Evolutionary conservation across 2,797 vertebrate species (phyloP).

Genomic region (Labeo calbasu): DNA sequence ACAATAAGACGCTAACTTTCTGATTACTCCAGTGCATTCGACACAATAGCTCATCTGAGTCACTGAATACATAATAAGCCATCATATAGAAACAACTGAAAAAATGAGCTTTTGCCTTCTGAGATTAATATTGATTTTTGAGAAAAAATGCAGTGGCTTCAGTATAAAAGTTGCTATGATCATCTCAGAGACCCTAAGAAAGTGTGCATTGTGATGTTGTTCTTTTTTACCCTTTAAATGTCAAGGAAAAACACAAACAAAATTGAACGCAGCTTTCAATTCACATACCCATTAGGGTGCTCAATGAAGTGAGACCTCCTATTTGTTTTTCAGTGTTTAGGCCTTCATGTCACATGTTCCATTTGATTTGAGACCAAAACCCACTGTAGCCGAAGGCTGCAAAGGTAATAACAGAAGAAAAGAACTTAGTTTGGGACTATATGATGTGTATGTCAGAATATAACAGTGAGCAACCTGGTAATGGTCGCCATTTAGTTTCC

Average conservation of each 20-base stretch:
- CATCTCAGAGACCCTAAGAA: constrained; percentile 44
- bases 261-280: constrained; percentile 71
- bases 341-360: constrained; percentile 56
- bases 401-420: constrained; percentile 30
- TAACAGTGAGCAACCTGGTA: constrained; percentile 1
- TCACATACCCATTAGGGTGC: constrained; percentile 62
- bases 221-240: constrained; percentile 68
- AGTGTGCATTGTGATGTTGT: constrained; percentile 40
- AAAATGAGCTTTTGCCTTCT: not conserved
- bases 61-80: constrained; percentile 5
- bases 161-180: constrained; percentile 40
- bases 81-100: not conserved
- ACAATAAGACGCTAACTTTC: not conserved
- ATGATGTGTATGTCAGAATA: constrained; percentile 4
- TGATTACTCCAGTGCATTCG: constrained; percentile 5
- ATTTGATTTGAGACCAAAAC: constrained; percentile 53
- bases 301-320: constrained; percentile 70
- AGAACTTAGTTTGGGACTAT: not conserved
- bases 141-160: not conserved
- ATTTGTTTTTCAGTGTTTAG: constrained; percentile 62
- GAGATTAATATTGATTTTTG: constrained; percentile 41
- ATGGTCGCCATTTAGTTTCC: not conserved
- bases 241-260: constrained; percentile 68
- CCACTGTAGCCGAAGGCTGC: constrained; percentile 7
- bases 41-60: constrained; percentile 18